A percentile compares a stretch with the other conserved stretches of the same genome.
phyloP scores from a whole-genome alignment of 1,140 invertebrate species.

The Stegodyphus dumicola region DNA sequence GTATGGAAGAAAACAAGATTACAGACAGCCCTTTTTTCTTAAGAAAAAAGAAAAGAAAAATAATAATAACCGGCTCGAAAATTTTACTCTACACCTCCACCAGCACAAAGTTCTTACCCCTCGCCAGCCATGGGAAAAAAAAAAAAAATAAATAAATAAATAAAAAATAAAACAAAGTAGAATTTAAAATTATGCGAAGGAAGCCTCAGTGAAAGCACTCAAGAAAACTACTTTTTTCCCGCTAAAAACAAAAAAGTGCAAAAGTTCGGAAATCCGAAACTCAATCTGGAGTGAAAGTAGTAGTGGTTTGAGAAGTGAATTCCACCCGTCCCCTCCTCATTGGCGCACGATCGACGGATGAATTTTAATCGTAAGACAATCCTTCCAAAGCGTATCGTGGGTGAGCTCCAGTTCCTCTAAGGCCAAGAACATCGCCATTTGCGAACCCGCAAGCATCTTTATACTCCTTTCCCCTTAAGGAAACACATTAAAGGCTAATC shows the following conservation, averaged over 20 bases:
- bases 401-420: neutral
- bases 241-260: neutral
- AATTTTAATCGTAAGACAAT: slow-evolving; percentile 59
- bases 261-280: slow-evolving; percentile 44
- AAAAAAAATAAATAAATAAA: neutral
- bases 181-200: slow-evolving; percentile 29
- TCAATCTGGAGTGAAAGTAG: slow-evolving; percentile 39
- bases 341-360: slow-evolving; percentile 30
- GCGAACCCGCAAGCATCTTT: no score
- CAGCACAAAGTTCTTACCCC: no score
- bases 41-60: neutral
- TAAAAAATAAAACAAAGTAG: neutral
- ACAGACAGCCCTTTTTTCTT: neutral
- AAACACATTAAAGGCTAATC: slow-evolving; percentile 39
- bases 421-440: no score
- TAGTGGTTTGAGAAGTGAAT: neutral
- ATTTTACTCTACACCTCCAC: neutral
- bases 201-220: slow-evolving; percentile 7
- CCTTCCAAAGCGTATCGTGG: slow-evolving; percentile 11
- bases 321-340: no score
- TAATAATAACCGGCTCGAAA: neutral
- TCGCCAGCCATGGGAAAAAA: neutral
- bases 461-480: no score
- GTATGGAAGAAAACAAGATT: slow-evolving; percentile 5
- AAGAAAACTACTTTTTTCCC: neutral